Conservation (phyloP, 1,140 invertebrate genomes). For the Mactra quadrangularis region DNA sequence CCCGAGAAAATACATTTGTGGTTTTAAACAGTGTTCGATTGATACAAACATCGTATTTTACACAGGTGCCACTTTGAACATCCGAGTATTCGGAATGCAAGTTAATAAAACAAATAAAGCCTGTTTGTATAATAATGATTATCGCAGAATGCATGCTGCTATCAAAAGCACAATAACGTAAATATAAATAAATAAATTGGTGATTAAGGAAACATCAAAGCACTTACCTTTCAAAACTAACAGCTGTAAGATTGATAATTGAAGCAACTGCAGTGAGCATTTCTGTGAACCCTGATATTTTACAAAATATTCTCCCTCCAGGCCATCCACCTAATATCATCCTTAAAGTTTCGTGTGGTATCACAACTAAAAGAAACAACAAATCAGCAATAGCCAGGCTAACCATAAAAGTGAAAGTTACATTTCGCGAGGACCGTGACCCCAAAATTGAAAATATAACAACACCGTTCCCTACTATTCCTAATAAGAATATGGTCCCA, state of each 20-base stretch:
- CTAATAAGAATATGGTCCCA: slow-evolving; percentile 89
- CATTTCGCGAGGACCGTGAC: slow-evolving; percentile 92
- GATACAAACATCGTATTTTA: too few relatives aligned
- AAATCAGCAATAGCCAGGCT: slow-evolving; percentile 96
- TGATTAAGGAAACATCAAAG: too few relatives aligned
- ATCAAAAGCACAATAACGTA: too few relatives aligned
- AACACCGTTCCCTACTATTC: slow-evolving; percentile 92
- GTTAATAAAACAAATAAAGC: too few relatives aligned
- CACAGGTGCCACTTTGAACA: too few relatives aligned
- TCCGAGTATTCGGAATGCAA: too few relatives aligned
- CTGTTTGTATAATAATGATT: too few relatives aligned
- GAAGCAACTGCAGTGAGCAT: slow-evolving; percentile 78
- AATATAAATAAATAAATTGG: too few relatives aligned
- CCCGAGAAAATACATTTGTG: too few relatives aligned
- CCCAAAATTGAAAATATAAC: slow-evolving; percentile 94
- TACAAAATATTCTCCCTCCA: slow-evolving; percentile 89
- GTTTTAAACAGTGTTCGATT: too few relatives aligned
- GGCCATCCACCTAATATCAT: slow-evolving; percentile 92
- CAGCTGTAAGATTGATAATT: slow-evolving; percentile 80
- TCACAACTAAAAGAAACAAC: slow-evolving; percentile 93
- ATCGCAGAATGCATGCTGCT: too few relatives aligned
- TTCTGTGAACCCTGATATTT: slow-evolving; percentile 72
- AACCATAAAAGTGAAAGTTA: slow-evolving; percentile 96
- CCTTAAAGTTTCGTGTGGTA: slow-evolving; percentile 93
- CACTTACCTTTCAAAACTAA: slow-evolving; percentile 81